Evolutionary conservation across 2,113 vertebrate genomes (phyloP).

Genomic region (Callaeas wilsoni): DNA sequence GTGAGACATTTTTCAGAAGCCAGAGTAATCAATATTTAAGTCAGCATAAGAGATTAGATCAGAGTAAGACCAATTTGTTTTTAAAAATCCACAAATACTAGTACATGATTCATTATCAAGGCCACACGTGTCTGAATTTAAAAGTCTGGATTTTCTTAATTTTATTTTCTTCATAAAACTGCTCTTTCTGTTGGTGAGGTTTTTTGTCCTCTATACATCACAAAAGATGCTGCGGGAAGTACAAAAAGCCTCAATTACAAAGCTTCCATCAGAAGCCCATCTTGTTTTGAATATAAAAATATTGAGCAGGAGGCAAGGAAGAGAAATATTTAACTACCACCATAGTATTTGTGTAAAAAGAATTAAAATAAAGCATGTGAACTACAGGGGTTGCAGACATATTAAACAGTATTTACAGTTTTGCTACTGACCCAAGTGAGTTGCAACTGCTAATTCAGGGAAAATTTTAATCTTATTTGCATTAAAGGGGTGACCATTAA

Average conservation of each 20-base stretch:
- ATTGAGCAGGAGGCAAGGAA: background rate
- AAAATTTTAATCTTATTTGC: background rate
- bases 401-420: background rate
- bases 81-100: background rate
- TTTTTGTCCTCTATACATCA: background rate
- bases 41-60: background rate
- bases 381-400: background rate
- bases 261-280: background rate
- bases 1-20: background rate
- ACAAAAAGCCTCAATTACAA: background rate
- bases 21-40: background rate
- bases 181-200: accelerated
- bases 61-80: background rate
- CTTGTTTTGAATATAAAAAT: background rate
- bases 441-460: background rate
- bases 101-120: background rate
- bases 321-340: background rate
- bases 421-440: background rate
- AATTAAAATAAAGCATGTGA: background rate
- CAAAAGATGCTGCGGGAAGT: background rate
- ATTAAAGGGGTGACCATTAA: background rate
- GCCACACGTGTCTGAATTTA: accelerated
- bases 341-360: background rate
- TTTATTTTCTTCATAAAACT: background rate
- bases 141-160: background rate